Evolutionary conservation across 35 echinoderm and acorn worm genomes (phyloP).

Genomic region (Chiridota heheva): DNA sequence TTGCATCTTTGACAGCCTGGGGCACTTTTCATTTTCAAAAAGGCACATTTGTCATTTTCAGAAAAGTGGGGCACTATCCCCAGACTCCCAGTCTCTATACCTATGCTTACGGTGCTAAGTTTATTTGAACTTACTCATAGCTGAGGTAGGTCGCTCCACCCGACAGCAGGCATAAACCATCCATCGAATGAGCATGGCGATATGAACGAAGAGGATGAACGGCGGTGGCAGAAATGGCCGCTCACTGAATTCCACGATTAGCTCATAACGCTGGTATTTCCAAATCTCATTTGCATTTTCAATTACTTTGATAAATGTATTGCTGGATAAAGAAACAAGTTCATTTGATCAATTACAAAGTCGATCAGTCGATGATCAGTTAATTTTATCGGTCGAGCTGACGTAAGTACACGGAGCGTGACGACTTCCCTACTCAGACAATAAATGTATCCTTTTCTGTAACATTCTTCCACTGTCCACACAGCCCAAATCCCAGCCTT

Average conservation of each 20-base stretch:
- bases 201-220: slow-evolving; percentile 73
- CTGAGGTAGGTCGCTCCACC: neutral
- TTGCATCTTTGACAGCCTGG: neutral
- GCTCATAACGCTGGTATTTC: slow-evolving; percentile 85
- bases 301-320: slow-evolving; percentile 76
- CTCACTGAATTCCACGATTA: slow-evolving; percentile 85
- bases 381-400: no score
- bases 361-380: no score
- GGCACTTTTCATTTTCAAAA: no score
- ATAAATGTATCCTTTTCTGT: no score
- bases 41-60: neutral
- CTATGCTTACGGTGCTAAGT: neutral
- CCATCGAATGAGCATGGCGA: slow-evolving; percentile 57
- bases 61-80: neutral
- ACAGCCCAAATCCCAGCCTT: no score
- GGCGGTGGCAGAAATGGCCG: slow-evolving; percentile 81
- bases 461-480: no score
- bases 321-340: slow-evolving; percentile 41
- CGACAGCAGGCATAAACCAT: slow-evolving; percentile 50
- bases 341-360: no score
- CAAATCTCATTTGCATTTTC: slow-evolving; percentile 96
- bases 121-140: slow-evolving; percentile 47
- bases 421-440: no score
- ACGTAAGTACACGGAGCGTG: no score
- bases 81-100: neutral